Evolutionary conservation across 1,140 invertebrate species (phyloP), one percentile per base, ranked within the genome.

Genomic region (Drosophila yakuba): DNA sequence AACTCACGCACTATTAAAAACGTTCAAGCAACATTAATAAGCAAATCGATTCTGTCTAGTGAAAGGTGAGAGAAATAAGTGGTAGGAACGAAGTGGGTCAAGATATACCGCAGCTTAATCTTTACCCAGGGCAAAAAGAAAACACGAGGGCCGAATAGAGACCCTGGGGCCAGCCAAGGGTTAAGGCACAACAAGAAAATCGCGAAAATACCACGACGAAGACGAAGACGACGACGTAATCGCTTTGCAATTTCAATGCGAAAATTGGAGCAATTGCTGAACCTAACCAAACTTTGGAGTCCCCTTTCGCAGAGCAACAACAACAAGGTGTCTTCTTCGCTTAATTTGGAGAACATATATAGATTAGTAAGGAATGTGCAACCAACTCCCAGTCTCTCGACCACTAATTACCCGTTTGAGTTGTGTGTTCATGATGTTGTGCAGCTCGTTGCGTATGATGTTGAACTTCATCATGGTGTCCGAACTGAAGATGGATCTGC

Each of bases 391-490:
- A 35, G 28, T 14, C 39, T 14, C 17, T 35, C 38, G 32, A 47
- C 45, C 45, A 35, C 51, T 88, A 90, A 84, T 96, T 96, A 99
- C 98, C 98, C 97, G 95, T 95, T 97, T 98, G 56, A 99, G 94
- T 92, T 98, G 98, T 92, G 97, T 97, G 92, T 98, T 97, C 94
- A 98, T 97, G 88, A 99, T 98, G 94, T 99, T 99, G 93, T 99
- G 97, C 85, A 99, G 95, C 94, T 99, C 98, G 93, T 99, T 99
- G 92, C 96, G 95, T 91, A 99, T 99, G 51, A 99, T 96, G 91
- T 96, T 97, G 93, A 99, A 98, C 93, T 98, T 99, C 96, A 99
- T 99, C 95, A 98, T 96, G 2, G 98, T 98, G 92, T 98, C 98
- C 48, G 98, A 98, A 91, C 97, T 98, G 93, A 99, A 98, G 89